Evolutionary conservation across 2,797 vertebrate species (phyloP).

Genomic region (Podargus strigoides): DNA sequence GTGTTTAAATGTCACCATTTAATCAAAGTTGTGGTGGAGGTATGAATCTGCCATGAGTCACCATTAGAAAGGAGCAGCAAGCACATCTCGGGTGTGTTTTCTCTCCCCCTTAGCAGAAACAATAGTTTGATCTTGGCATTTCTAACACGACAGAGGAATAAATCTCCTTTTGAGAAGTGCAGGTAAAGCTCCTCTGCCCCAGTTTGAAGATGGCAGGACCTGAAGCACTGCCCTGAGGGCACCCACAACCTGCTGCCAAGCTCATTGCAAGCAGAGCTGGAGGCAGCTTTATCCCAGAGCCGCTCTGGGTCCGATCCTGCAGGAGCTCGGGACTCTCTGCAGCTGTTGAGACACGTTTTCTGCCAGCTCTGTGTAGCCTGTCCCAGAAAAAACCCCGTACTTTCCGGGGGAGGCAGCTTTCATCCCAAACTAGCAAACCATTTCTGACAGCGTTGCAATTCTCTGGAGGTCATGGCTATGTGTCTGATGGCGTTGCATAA

Average conservation of each 20-base stretch:
- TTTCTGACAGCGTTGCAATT: constrained; percentile 22
- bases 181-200: background rate
- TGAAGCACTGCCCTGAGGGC: background rate
- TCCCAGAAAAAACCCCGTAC: background rate
- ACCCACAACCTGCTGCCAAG: background rate
- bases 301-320: background rate
- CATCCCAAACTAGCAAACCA: constrained; percentile 1
- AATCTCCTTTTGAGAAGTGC: background rate
- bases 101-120: background rate
- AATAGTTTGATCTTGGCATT: background rate
- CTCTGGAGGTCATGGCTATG: constrained; percentile 17
- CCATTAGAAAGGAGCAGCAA: background rate
- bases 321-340: background rate
- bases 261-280: background rate
- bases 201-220: background rate
- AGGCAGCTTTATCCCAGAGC: background rate
- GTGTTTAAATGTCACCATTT: background rate
- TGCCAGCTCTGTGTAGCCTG: constrained; percentile 31
- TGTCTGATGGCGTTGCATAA: background rate
- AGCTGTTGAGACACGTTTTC: background rate
- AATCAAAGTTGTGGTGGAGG: background rate
- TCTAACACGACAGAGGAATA: background rate
- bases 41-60: background rate
- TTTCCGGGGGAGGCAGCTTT: constrained; percentile 28
- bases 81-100: background rate